A percentile compares a stretch with the other conserved stretches of the same genome.
These are phyloP conservation scores for Vanessa atalanta DNA, from an alignment of 1,140 invertebrate genomes.

Conservation along the genomic window DNA sequence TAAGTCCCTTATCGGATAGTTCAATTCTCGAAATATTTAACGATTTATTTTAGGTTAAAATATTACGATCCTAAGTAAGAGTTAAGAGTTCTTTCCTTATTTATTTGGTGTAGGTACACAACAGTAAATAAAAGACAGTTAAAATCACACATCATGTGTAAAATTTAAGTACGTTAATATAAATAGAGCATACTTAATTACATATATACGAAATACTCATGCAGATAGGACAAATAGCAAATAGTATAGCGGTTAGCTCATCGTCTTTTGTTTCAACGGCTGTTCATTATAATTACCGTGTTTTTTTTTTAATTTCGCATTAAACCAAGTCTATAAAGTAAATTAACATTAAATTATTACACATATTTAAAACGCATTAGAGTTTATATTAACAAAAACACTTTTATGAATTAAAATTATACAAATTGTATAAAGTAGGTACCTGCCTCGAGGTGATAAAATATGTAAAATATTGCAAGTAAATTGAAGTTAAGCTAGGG, in stretches of 20 bases:
- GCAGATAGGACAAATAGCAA: not conserved
- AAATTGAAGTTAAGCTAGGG: conserved; percentile 50
- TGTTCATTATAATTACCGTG: not conserved
- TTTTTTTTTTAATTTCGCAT: too few relatives aligned
- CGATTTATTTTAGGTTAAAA: not conserved
- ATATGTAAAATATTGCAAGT: conserved; percentile 18
- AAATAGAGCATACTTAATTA: not conserved
- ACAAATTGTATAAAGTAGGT: too few relatives aligned
- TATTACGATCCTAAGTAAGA: too few relatives aligned
- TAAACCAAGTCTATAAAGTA: too few relatives aligned
- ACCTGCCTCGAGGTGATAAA: not conserved
- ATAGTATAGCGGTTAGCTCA: conserved; percentile 10
- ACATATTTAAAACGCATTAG: too few relatives aligned
- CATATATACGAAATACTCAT: not conserved
- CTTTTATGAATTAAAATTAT: not conserved
- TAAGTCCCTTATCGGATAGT: not conserved
- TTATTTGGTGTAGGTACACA: too few relatives aligned
- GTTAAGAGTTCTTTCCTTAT: too few relatives aligned
- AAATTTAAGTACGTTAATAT: too few relatives aligned
- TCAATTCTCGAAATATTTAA: not conserved
- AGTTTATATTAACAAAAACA: not conserved
- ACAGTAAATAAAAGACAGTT: too few relatives aligned
- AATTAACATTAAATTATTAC: too few relatives aligned
- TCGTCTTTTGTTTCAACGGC: not conserved
- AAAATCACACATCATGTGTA: too few relatives aligned